Base-by-base conservation (phyloP, 2,888 invertebrate genomes). In the Tenthredo amoena region DNA sequence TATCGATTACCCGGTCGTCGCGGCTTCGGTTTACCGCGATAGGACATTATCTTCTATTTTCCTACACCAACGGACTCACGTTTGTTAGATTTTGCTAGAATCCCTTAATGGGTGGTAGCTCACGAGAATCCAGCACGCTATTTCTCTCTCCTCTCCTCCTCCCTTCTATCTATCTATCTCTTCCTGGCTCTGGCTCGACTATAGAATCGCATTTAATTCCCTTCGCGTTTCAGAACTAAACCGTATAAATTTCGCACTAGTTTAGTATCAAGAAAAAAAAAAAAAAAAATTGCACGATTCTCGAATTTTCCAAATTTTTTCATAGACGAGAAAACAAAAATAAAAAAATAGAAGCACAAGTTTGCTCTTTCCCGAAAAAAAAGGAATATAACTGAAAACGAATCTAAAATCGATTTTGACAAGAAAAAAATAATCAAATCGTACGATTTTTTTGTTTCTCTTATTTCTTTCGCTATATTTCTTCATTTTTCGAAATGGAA, bases 31-130 rank as follows among this genome's bases (percentile, higher is more conserved):
- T 37, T 21, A 62, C 81, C 58, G 15, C 62, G 81, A 81, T 79
- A 79, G 50, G 40, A 40, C 37, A 79, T 81, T 62, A 81, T 81
- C 81, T 81, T 81, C 81, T 58, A 81, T 81, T 81, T 81, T 81
- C 81, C 81, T 40, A 81, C 62, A 62, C 62, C 55, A 34, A 21
- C 31, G 55, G 18, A 50, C 77, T 55, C n/a, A 21, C 43, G 40
- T 74, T 21, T 31, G 43, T 31, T 74, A 74, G 72, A 74, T 15
- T 50, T 15, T 81, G 10, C 62, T 68, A 68, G 68, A 68, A 68
- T 34, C 68, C 31, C 34, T 68, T 68, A 68, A 68, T 68, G 68
- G 68, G 31, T 68, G 31, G 68, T 68, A 68, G 68, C 68, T 68
- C 34, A 26, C 68, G 31, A 68, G 68, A 68, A 68, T 68, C 68